phyloP scores from a whole-genome alignment of 1,140 invertebrate genomes.

The Drosophila elegans region DNA sequence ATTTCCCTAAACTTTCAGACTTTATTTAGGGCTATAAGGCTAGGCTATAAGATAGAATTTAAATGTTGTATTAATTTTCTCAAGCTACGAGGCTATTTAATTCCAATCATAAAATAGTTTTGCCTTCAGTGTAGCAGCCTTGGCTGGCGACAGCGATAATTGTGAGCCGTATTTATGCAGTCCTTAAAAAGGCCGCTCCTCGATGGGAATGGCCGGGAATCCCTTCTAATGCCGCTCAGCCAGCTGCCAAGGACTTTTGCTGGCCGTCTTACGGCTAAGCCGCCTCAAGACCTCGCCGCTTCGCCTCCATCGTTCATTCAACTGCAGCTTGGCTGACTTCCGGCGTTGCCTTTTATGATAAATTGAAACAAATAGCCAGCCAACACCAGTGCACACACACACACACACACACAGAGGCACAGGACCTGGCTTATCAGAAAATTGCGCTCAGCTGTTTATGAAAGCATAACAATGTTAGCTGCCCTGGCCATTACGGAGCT shows the following conservation, averaged over 20 bases:
- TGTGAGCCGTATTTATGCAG: conserved; percentile 69
- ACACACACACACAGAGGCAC: conserved; percentile 16
- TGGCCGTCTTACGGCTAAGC: conserved; percentile 63
- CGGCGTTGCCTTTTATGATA: conserved; percentile 82
- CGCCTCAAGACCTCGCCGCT: conserved; percentile 54
- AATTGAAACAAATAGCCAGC: conserved; percentile 81
- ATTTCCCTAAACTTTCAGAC: too few relatives aligned
- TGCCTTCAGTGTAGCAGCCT: conserved; percentile 2
- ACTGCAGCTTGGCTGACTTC: conserved; percentile 78
- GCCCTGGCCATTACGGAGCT: conserved; percentile 50
- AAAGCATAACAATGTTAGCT: conserved; percentile 81
- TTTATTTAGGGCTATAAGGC: too few relatives aligned
- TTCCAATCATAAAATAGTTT: background rate
- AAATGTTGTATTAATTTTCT: too few relatives aligned
- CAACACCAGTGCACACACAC: conserved; percentile 23
- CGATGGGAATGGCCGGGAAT: conserved; percentile 42
- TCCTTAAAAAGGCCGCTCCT: conserved; percentile 20
- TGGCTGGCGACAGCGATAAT: conserved; percentile 53
- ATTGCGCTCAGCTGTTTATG: conserved; percentile 83
- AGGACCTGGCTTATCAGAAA: conserved; percentile 78
- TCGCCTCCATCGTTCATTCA: conserved; percentile 67
- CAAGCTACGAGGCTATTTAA: too few relatives aligned
- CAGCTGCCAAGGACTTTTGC: conserved; percentile 63
- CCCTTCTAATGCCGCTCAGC: conserved; percentile 58
- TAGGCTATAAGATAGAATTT: too few relatives aligned